Evolutionary conservation across 1,140 invertebrate genomes (phyloP), one percentile per base, ranked within the genome.

Genomic region (Hycleus cichorii): DNA sequence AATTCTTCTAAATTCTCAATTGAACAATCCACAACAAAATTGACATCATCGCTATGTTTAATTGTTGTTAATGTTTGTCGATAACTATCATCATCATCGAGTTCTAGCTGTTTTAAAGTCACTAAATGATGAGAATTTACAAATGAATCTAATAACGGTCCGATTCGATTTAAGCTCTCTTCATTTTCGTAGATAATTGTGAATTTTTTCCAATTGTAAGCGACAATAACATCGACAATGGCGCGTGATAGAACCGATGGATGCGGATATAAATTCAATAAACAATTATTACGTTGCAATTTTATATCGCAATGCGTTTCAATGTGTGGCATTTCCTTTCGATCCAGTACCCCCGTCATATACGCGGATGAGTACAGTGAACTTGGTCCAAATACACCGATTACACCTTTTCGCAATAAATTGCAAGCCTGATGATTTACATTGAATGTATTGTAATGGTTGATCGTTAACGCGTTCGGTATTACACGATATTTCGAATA

Each of bases 311-410:
- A 87, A 54, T 86, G 82, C 0, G 82, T 83, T 64, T 89, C 82
- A 49, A 96, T 79, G 67, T 94, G 91, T 0, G 94, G 93, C 44
- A 97, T 83, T 76, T 95, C 91, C 67, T 93, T 82, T 24, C 81
- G 81, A 72, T 95, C 91, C 64, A 91, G 93, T 39, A 95, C 86
- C 7, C 88, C 90, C 73, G 93, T 88, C 10, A 95, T 84, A 69
- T 92, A 86, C 38, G 79, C 75, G 1, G 89, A 79, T 0, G 85
- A 80, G 18, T 76, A 63, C 58, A 75, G 77, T 11, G 83, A 81
- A 42, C 83, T 82, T 3, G 93, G 92, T 10, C 93, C 93, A 72
- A 96, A 89, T 47, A 97, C 78, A 3, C 81, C 90, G 7, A 85
- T 84, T 5, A 92, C 76, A 49, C 88, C 89, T 45, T 76, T 73